Evolutionary conservation across 2,888 invertebrate species (phyloP).

Genomic region (Sarcophaga variegata): DNA sequence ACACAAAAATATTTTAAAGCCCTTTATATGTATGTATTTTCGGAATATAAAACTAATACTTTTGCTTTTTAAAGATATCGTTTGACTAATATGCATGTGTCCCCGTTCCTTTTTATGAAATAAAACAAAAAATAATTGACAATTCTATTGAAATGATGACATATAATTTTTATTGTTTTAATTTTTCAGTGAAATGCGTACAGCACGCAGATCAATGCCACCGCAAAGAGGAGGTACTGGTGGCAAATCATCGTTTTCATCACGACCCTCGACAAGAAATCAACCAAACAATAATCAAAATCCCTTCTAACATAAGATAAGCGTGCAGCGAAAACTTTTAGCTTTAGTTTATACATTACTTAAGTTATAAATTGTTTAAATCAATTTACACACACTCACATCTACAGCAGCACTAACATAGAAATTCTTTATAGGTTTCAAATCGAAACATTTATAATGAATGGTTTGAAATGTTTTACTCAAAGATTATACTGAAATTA

Average conservation of each 20-base stretch:
- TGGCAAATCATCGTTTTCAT: slow-evolving; percentile 83
- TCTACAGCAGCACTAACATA: neutral
- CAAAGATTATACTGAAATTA: neutral
- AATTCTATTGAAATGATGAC: neutral
- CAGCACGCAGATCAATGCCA: slow-evolving; percentile 85
- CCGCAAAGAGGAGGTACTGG: slow-evolving; percentile 84
- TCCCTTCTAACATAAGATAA: slow-evolving; percentile 85
- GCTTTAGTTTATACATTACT: slow-evolving; percentile 85
- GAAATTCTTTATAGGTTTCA: neutral
- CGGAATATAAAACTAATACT: neutral
- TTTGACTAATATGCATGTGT: slow-evolving; percentile 70
- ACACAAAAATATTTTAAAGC: no score
- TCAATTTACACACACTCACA: slow-evolving; percentile 29
- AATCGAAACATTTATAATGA: neutral
- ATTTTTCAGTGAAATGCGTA: slow-evolving; percentile 84
- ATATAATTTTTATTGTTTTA: slow-evolving; percentile 33
- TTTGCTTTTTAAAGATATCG: neutral
- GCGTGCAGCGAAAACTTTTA: slow-evolving; percentile 83
- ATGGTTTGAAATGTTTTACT: neutral
- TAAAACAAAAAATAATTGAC: neutral
- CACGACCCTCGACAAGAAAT: slow-evolving; percentile 84
- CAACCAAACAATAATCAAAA: slow-evolving; percentile 83
- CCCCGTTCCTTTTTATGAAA: slow-evolving; percentile 58
- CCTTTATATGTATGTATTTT: no score
- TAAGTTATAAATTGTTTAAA: slow-evolving; percentile 81